Percentiles rank a stretch among this genome's conserved stretches.
phyloP scores from a whole-genome alignment of 1,140 invertebrate genomes.

The Aphaenogaster floridana region DNA sequence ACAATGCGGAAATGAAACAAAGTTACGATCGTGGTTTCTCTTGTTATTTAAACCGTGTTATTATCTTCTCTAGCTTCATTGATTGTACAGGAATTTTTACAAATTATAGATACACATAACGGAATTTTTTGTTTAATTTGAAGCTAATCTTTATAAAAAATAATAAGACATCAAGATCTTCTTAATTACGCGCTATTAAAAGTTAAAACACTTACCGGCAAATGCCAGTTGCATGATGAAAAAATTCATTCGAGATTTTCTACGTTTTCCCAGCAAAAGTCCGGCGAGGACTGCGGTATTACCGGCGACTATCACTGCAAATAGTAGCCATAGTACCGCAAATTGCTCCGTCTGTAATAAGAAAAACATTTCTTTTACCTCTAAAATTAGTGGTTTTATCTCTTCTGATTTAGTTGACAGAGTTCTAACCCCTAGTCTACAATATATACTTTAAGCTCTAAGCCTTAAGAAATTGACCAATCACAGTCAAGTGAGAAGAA shows the following conservation, averaged over 20 bases:
- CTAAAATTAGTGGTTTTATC: background rate
- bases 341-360: constrained; percentile 95
- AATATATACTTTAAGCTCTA: too few species aligned
- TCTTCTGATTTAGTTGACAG: background rate
- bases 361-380: constrained; percentile 58
- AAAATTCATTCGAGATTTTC: constrained; percentile 98
- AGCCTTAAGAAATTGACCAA: too few species aligned
- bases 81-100: background rate
- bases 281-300: constrained; percentile 96
- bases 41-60: background rate
- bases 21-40: background rate
- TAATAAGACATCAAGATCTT: background rate
- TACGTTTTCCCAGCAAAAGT: constrained; percentile 93
- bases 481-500: too few species aligned
- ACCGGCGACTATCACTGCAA: constrained; percentile 95
- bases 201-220: constrained; percentile 90
- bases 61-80: background rate
- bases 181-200: constrained; percentile 12
- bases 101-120: background rate
- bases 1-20: background rate
- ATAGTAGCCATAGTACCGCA: constrained; percentile 95
- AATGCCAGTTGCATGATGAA: constrained; percentile 98
- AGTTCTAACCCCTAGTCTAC: background rate
- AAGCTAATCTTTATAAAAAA: background rate
- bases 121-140: background rate